Evolutionary conservation across 2,888 invertebrate species (phyloP).

Genomic region (Dicyrtoma fusca): DNA sequence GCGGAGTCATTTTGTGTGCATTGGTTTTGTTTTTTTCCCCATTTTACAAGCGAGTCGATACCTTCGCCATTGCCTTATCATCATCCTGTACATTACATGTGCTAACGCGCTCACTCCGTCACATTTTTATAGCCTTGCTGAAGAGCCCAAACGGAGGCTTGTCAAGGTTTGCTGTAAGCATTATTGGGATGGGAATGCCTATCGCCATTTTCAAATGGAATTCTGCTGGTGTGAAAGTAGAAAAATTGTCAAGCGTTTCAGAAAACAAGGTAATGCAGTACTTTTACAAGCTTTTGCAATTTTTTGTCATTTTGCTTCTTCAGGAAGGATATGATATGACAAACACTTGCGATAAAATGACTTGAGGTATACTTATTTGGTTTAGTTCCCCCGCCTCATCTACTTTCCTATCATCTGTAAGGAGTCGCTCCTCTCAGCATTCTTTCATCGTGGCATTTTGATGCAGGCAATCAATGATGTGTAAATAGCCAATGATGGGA

Average conservation of each 20-base stretch:
- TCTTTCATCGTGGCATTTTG: neutral
- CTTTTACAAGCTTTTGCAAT: too few species aligned
- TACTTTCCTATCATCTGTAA: neutral
- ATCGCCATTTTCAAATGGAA: too few species aligned
- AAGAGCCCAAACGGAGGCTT: too few species aligned
- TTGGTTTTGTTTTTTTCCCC: neutral
- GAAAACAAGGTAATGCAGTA: too few species aligned
- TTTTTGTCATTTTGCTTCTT: neutral
- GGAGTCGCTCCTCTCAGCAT: conserved; percentile 1
- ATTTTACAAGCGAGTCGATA: conserved; percentile 8
- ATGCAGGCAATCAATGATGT: conserved; percentile 13
- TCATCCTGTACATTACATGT: neutral
- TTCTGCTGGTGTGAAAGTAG: too few species aligned
- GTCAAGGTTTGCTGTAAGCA: too few species aligned
- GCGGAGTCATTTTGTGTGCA: neutral
- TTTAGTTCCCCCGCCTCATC: neutral
- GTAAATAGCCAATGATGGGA: neutral
- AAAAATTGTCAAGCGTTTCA: too few species aligned
- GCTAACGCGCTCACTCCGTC: neutral
- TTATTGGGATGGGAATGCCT: too few species aligned
- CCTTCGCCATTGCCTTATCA: neutral
- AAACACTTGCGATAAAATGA: neutral
- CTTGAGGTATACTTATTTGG: neutral
- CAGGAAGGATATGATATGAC: neutral
- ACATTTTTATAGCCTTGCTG: too few species aligned